Conservation (phyloP, 2,113 vertebrate genomes). For the Anas platyrhynchos region DNA sequence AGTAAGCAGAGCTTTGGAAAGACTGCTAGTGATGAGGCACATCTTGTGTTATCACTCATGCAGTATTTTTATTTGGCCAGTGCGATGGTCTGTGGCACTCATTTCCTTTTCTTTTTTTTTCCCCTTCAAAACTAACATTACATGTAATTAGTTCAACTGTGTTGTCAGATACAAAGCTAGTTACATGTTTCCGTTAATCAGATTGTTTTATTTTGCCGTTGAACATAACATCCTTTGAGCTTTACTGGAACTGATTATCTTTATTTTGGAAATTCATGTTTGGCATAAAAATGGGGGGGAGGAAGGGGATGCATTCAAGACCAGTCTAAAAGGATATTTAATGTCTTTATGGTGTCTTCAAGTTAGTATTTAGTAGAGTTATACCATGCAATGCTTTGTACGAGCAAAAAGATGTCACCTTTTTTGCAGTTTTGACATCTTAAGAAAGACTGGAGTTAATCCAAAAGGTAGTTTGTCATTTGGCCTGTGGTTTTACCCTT, state of each 20-base stretch:
- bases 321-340: neutral
- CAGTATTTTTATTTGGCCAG: neutral
- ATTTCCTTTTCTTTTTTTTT: neutral
- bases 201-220: neutral
- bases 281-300: neutral
- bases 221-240: neutral
- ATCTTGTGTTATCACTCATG: neutral
- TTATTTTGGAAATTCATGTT: neutral
- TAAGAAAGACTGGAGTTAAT: neutral
- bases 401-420: neutral
- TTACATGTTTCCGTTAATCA: neutral
- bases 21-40: neutral
- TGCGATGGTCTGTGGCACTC: neutral
- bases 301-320: neutral
- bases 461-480: neutral
- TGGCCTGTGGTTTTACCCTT: neutral
- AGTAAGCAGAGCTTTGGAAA: neutral
- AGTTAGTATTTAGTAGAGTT: neutral
- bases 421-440: neutral
- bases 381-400: neutral
- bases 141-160: neutral
- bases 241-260: neutral
- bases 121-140: neutral
- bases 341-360: neutral
- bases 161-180: neutral